Conservation (phyloP, 2,888 invertebrate species). For the Pedicia rivosa region DNA sequence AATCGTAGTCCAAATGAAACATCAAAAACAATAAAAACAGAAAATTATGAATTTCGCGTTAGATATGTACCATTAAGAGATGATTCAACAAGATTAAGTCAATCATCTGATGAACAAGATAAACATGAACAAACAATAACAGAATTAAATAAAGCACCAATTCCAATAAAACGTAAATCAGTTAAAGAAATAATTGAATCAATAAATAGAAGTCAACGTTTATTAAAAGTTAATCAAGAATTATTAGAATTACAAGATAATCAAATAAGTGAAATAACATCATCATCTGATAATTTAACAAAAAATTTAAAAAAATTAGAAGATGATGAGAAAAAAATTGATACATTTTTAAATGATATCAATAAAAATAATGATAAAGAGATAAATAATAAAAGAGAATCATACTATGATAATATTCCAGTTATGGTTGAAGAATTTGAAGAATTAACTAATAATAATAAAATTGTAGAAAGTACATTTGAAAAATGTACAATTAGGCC, state of each 20-base stretch:
- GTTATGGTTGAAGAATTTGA: constrained; percentile 7
- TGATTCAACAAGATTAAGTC: constrained; percentile 2
- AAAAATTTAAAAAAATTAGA: constrained; percentile 8
- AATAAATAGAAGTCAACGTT: constrained; percentile 26
- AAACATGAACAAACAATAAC: not conserved
- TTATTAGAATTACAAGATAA: too few species aligned
- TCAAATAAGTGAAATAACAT: not conserved
- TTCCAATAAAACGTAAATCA: constrained; percentile 12
- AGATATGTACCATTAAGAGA: constrained; percentile 12
- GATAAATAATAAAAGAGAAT: constrained; percentile 2
- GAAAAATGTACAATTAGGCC: constrained; percentile 20
- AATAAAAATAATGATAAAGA: not conserved
- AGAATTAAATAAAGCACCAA: constrained; percentile 1
- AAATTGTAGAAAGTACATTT: constrained; percentile 17
- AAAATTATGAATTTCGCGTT: constrained; percentile 8
- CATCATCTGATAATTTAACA: constrained; percentile 5
- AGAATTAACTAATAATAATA: constrained; percentile 9
- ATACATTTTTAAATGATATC: constrained; percentile 1
- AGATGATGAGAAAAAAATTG: constrained; percentile 5
- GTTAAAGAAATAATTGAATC: constrained; percentile 26
- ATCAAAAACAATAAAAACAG: constrained; percentile 7
- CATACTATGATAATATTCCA: constrained; percentile 8
- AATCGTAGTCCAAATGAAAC: not conserved
- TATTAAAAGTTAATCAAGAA: constrained; percentile 22
- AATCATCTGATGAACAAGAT: not conserved